These are phyloP conservation scores for Branchinecta lindahli DNA, from an alignment of 1,140 invertebrate genomes.

Conservation along the genomic window DNA sequence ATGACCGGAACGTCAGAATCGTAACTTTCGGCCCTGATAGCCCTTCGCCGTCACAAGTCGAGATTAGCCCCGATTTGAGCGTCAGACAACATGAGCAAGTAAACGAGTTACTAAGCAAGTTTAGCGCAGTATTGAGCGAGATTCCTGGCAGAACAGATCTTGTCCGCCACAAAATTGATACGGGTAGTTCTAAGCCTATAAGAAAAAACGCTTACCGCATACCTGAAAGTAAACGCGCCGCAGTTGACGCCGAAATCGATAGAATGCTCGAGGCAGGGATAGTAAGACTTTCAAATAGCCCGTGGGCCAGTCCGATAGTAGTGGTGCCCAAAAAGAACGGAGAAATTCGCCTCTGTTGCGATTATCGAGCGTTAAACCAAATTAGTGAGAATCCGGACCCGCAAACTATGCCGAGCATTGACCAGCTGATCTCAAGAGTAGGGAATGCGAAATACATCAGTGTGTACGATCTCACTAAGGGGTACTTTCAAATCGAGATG, in stretches of 20 bases:
- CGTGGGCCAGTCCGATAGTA: slow-evolving; percentile 27
- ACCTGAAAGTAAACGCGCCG: too few relatives aligned
- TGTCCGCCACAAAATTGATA: too few relatives aligned
- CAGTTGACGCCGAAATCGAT: background rate
- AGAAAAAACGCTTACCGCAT: too few relatives aligned
- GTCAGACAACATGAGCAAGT: too few relatives aligned
- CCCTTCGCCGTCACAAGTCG: too few relatives aligned
- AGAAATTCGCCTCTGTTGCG: slow-evolving; percentile 30
- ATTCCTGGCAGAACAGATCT: too few relatives aligned
- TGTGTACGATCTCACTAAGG: slow-evolving; percentile 30
- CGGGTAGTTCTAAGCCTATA: too few relatives aligned
- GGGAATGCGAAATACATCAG: slow-evolving; percentile 26
- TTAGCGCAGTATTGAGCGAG: too few relatives aligned
- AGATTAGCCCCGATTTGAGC: too few relatives aligned
- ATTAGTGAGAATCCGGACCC: slow-evolving; percentile 26
- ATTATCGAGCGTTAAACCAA: slow-evolving; percentile 30
- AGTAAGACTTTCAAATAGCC: slow-evolving; percentile 14
- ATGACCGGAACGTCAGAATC: too few relatives aligned
- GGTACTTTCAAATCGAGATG: slow-evolving; percentile 34
- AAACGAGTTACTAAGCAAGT: too few relatives aligned
- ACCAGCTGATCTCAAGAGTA: slow-evolving; percentile 30
- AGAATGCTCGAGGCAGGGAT: slow-evolving; percentile 13
- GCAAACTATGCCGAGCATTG: slow-evolving; percentile 36
- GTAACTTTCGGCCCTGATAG: too few relatives aligned
- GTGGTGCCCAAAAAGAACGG: slow-evolving; percentile 30